Evolutionary conservation across 2,888 invertebrate species (phyloP).

Genomic region (Amphipyra berbera): DNA sequence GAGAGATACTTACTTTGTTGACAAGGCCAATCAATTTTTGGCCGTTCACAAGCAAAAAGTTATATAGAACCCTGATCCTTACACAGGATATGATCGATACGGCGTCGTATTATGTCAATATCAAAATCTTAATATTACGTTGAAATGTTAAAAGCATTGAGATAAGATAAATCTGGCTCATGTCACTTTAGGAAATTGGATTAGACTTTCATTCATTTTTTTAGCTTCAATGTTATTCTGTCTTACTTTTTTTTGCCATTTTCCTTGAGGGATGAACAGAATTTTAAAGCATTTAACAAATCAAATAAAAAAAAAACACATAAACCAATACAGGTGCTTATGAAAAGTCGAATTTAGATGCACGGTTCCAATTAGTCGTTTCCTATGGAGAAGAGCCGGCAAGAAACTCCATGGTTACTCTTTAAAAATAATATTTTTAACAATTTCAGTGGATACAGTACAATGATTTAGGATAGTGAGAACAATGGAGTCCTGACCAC

Average conservation of each 20-base stretch:
- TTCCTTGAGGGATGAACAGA: neutral
- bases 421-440: no score
- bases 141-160: slow-evolving; percentile 38
- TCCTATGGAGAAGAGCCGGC: no score
- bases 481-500: no score
- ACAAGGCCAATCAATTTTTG: slow-evolving; percentile 29
- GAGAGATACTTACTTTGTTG: slow-evolving; percentile 4
- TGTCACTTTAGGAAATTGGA: slow-evolving; percentile 53
- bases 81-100: slow-evolving; percentile 50
- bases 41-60: slow-evolving; percentile 20
- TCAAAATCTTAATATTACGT: slow-evolving; percentile 51
- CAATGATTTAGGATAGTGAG: no score
- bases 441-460: no score
- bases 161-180: slow-evolving; percentile 42
- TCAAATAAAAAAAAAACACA: no score
- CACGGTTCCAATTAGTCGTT: no score
- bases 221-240: slow-evolving; percentile 11
- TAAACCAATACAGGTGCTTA: no score
- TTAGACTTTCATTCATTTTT: slow-evolving; percentile 37
- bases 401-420: no score
- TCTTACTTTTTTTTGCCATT: neutral
- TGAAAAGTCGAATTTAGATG: no score
- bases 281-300: no score
- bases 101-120: slow-evolving; percentile 37
- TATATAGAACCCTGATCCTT: slow-evolving; percentile 25